phyloP scores from a whole-genome alignment of 92 coral and sea anemone species.

The Desmophyllum pertusum region DNA sequence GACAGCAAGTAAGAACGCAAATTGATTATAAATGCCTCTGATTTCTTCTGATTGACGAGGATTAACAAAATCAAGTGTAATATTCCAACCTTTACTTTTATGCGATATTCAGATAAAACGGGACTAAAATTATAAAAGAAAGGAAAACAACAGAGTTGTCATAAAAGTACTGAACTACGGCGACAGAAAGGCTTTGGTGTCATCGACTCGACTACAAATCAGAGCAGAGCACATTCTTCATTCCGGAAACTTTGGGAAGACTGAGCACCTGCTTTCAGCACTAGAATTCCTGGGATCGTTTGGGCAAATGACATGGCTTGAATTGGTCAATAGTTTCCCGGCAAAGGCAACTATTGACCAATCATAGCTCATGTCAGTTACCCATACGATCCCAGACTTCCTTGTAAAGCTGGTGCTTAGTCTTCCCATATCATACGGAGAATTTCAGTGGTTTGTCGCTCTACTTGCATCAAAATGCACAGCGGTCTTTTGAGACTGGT shows the following conservation, averaged over 20 bases:
- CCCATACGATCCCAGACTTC: background rate
- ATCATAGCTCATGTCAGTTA: background rate
- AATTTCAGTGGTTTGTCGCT: too few species aligned
- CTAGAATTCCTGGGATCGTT: background rate
- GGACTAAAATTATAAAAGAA: background rate
- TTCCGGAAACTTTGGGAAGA: too few species aligned
- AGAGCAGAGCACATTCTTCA: too few species aligned
- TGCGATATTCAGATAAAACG: background rate
- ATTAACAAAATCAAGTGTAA: background rate
- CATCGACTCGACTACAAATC: background rate
- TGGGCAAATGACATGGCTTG: too few species aligned
- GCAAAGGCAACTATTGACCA: too few species aligned
- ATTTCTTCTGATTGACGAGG: background rate
- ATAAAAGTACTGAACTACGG: background rate
- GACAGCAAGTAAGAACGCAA: slow-evolving; percentile 60
- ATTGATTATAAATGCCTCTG: background rate
- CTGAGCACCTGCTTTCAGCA: background rate
- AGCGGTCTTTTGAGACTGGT: too few species aligned
- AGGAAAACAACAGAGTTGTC: background rate
- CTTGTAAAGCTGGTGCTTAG: background rate
- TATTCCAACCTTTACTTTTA: background rate
- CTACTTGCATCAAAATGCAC: too few species aligned
- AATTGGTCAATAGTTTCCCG: too few species aligned
- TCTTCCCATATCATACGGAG: too few species aligned
- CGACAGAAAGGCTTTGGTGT: background rate